Evolutionary conservation across 2,888 invertebrate species (phyloP).

Genomic region (Polyploca ridens): DNA sequence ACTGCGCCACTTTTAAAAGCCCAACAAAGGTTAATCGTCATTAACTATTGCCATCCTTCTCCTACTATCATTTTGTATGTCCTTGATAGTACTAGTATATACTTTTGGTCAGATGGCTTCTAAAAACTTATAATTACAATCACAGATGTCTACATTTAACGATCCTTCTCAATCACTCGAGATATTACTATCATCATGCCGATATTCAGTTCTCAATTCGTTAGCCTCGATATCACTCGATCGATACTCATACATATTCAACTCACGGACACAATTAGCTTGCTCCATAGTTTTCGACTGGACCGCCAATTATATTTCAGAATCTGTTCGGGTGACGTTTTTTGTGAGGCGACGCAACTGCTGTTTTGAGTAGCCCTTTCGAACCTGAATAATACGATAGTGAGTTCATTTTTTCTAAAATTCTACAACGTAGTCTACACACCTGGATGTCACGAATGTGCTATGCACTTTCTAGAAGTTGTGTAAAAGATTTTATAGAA

Average conservation of each 20-base stretch:
- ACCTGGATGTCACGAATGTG: no score
- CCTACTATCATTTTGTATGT: no score
- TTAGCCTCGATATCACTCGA: slow-evolving; percentile 33
- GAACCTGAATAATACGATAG: no score
- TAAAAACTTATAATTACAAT: background rate
- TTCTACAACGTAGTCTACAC: no score
- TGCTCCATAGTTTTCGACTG: slow-evolving; percentile 47
- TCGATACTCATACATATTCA: slow-evolving; percentile 76
- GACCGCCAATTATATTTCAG: slow-evolving; percentile 72
- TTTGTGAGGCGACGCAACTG: slow-evolving; percentile 49
- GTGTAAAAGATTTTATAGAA: no score
- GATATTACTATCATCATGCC: background rate
- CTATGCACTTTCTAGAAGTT: no score
- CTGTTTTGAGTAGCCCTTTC: slow-evolving; percentile 62
- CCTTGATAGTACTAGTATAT: no score
- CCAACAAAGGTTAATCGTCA: no score
- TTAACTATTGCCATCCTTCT: no score
- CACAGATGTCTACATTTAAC: background rate
- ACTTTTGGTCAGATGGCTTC: no score
- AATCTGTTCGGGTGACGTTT: slow-evolving; percentile 51
- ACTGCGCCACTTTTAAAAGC: no score
- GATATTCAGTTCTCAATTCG: slow-evolving; percentile 22
- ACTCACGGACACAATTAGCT: slow-evolving; percentile 69
- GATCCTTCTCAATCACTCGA: background rate
- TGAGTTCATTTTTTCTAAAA: no score